Evolutionary conservation across 2,113 vertebrate genomes (phyloP), one percentile per base, ranked within the genome.

Genomic region (Burhinus oedicnemus): DNA sequence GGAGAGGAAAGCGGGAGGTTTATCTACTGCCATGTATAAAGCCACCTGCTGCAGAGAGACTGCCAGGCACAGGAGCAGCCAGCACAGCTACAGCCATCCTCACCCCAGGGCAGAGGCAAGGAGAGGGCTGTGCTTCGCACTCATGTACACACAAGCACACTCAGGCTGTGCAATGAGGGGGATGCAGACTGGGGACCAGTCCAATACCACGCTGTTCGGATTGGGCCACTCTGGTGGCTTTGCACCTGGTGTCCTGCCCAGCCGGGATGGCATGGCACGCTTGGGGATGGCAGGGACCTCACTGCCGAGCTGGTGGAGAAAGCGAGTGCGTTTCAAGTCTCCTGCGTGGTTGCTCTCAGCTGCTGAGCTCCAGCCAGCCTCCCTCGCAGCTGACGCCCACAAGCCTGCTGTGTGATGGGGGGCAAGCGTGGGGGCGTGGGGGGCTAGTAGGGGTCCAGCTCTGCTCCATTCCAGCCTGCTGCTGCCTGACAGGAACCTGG

Each of bases 351-450:
- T 76, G 58, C 26, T 52, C 55, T 87, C 38, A 58, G 47, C 44
- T 62, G 75, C 47, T 72, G 38, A 86, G 40, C 61, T 66, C 32
- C 72, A 70, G 72, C 19, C 55, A 83, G 54, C 38, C 26, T 22
- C 51, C n/a, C 42, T 83, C 5, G 5, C 0, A 0, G 54, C 51
- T 68, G 55, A 66, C 19, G 27, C 19, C 49, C 1, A 2, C 27
- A 65, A 68, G 42, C 40, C 65, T 82, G 79, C 30, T 66, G 40
- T 3, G 7, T 9, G 16, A 10, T 11, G 32, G 5, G 23, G 12
- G 42, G 21, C 6, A 4, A 76, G 60, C 3, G 2, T 2, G 1
- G 40, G 30, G 2, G 7, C 1, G 1, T 9, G 6, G 68, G 5
- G 5, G 49, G 45, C 66, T 82, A 95, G 23, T 22, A 75, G 30